A percentile compares a stretch with the other conserved stretches of the same genome.
Evolutionary conservation across 1,140 invertebrate genomes (phyloP).

Genomic region (Papilio aristodemus): DNA sequence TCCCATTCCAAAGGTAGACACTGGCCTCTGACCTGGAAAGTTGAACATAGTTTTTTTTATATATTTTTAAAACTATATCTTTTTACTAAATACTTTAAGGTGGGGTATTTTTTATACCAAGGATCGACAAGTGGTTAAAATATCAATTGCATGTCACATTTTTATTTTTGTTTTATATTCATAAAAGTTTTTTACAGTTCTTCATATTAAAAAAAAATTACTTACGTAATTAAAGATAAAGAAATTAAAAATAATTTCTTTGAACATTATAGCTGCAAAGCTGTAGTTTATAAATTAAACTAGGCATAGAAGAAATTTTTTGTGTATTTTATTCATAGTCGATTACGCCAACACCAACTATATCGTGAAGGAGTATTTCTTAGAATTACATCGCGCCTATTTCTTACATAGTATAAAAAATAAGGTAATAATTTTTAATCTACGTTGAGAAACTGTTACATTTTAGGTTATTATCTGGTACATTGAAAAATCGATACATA

Average conservation of each 20-base stretch:
- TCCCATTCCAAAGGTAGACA: constrained; percentile 19
- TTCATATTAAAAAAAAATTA: background rate
- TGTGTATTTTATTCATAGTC: constrained; percentile 7
- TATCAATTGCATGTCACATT: too few relatives aligned
- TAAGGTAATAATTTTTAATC: background rate
- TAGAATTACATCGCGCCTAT: constrained; percentile 4
- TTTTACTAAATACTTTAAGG: background rate
- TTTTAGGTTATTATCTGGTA: background rate
- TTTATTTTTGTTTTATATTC: too few relatives aligned
- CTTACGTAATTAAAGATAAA: constrained; percentile 1
- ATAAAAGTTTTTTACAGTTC: background rate
- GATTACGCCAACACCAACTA: background rate
- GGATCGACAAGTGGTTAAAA: too few relatives aligned
- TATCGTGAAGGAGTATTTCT: background rate
- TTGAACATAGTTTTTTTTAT: background rate
- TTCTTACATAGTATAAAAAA: background rate
- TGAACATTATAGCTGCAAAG: background rate
- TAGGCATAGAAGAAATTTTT: background rate
- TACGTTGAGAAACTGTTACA: background rate
- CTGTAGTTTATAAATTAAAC: constrained; percentile 16
- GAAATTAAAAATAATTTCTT: background rate
- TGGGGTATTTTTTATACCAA: too few relatives aligned
- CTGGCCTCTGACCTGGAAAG: constrained; percentile 4
- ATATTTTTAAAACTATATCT: background rate
- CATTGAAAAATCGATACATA: too few relatives aligned